These are phyloP conservation scores for Dryas iulia DNA, from an alignment of 1,140 invertebrate genomes.

Conservation along the genomic window DNA sequence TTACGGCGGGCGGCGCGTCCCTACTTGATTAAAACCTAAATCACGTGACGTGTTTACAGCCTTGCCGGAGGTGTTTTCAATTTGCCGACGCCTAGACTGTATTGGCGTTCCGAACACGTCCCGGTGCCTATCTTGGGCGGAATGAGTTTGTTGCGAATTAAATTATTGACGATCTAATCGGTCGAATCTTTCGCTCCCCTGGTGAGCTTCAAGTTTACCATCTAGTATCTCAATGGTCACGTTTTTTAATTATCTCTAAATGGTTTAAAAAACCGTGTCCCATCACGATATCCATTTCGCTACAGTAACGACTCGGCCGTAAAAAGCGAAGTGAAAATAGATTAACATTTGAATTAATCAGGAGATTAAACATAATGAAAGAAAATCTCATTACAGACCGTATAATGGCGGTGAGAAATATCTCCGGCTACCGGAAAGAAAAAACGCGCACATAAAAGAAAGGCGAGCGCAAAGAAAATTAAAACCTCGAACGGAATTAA, in stretches of 20 bases:
- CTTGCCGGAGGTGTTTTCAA: slow-evolving; percentile 77
- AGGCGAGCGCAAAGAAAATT: slow-evolving; percentile 74
- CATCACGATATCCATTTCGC: slow-evolving; percentile 52
- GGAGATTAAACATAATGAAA: slow-evolving; percentile 80
- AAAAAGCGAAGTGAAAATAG: slow-evolving; percentile 71
- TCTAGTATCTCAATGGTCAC: slow-evolving; percentile 45
- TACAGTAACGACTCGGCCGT: slow-evolving; percentile 51
- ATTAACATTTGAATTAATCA: slow-evolving; percentile 80
- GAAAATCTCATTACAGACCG: slow-evolving; percentile 77
- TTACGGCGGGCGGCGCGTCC: slow-evolving; percentile 72
- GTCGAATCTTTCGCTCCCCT: slow-evolving; percentile 41
- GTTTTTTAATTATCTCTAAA: slow-evolving; percentile 73
- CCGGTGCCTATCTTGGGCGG: slow-evolving; percentile 67
- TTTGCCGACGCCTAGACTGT: slow-evolving; percentile 58
- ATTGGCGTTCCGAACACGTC: slow-evolving; percentile 76
- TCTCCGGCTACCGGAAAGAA: slow-evolving; percentile 61
- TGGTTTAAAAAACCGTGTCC: slow-evolving; percentile 49
- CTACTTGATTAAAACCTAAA: slow-evolving; percentile 81
- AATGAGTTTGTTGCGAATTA: slow-evolving; percentile 76
- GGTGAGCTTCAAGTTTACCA: slow-evolving; percentile 33
- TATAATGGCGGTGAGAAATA: slow-evolving; percentile 79
- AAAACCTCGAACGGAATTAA: slow-evolving; percentile 77
- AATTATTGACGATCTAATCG: slow-evolving; percentile 77
- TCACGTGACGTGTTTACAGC: slow-evolving; percentile 80
- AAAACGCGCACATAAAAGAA: slow-evolving; percentile 67